These are phyloP conservation scores for Lepidurus apus DNA, from an alignment of 1,140 invertebrate genomes.

Conservation along the genomic window DNA sequence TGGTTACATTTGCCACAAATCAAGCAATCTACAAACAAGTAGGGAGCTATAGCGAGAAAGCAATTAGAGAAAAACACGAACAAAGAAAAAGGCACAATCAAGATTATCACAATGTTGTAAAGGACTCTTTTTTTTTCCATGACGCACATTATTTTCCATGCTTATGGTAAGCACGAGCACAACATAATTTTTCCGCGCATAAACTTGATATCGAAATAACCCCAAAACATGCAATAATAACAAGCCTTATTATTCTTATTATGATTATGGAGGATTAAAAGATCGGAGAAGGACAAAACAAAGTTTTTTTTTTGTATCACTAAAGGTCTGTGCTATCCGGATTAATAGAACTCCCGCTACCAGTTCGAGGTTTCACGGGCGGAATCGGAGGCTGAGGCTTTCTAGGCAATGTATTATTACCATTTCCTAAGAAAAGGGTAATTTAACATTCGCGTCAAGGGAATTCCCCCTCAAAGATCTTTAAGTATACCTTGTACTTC, in stretches of 20 bases:
- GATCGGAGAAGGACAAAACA: background rate
- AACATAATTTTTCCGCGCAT: background rate
- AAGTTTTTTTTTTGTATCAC: background rate
- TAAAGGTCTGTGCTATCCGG: conserved; percentile 18
- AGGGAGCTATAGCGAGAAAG: background rate
- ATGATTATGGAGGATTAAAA: background rate
- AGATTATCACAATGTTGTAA: conserved; percentile 14
- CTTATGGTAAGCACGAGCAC: background rate
- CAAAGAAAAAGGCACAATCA: conserved; percentile 8
- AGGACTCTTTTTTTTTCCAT: background rate
- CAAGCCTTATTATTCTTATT: background rate
- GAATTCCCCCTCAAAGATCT: background rate
- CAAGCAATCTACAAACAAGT: background rate
- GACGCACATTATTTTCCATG: background rate
- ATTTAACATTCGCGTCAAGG: background rate
- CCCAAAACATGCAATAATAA: background rate
- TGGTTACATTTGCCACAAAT: conserved; percentile 2
- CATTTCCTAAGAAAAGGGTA: background rate
- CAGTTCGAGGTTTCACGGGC: conserved; percentile 27
- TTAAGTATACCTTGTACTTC: background rate
- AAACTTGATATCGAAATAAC: background rate
- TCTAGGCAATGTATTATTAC: background rate
- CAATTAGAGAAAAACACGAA: background rate
- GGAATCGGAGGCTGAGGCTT: conserved; percentile 30
- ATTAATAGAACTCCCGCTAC: background rate